Percentiles rank a stretch among this genome's conserved stretches.
phyloP scores from a whole-genome alignment of 2,113 vertebrate species.

The Labrus mixtus region DNA sequence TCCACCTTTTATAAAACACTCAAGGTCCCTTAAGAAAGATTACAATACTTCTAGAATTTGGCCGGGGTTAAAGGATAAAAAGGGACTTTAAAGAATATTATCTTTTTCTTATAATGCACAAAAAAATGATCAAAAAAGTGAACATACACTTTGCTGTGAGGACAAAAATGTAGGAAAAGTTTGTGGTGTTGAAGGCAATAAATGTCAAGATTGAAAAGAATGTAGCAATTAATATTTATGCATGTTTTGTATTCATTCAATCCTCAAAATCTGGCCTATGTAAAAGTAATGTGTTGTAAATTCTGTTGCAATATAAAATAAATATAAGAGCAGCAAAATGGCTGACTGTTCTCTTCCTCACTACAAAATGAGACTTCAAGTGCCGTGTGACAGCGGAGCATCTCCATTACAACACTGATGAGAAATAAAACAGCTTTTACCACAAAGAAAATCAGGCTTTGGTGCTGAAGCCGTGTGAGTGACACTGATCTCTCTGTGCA shows the following conservation, averaged over 20 bases:
- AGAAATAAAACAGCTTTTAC: constrained; percentile 79
- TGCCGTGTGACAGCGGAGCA: constrained; percentile 57
- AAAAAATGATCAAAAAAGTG: neutral
- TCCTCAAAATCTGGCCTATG: neutral
- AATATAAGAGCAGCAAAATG: constrained; percentile 38
- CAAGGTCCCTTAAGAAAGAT: no score
- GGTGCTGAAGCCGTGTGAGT: constrained; percentile 68
- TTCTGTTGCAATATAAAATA: constrained; percentile 10
- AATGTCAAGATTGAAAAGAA: neutral
- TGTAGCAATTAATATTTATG: neutral
- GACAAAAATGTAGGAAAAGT: neutral
- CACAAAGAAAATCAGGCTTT: constrained; percentile 81
- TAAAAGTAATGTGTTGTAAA: neutral
- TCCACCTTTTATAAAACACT: neutral
- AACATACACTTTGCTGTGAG: neutral
- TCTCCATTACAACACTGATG: constrained; percentile 77
- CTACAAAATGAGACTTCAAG: constrained; percentile 60
- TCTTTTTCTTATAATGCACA: neutral
- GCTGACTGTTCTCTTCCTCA: constrained; percentile 16
- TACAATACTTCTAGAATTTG: neutral
- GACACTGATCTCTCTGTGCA: constrained; percentile 77
- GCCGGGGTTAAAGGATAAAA: neutral
- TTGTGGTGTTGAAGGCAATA: neutral
- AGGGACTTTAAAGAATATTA: neutral
- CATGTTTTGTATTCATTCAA: neutral